phyloP scores from a whole-genome alignment of 2,797 vertebrate species.

The Perodicticus potto region DNA sequence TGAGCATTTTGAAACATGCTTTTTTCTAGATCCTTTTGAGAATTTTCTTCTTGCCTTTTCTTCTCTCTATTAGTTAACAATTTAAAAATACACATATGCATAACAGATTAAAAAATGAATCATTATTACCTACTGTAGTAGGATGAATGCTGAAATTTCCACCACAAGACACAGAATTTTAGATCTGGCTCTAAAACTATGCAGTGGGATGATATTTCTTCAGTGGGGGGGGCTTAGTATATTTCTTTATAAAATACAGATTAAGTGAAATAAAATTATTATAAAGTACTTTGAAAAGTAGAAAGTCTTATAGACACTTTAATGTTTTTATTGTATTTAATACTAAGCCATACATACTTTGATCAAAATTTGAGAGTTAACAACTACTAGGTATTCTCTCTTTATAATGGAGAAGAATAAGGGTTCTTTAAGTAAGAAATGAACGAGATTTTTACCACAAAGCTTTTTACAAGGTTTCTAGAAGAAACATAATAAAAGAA shows the following conservation, averaged over 20 bases:
- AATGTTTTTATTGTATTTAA: slow-evolving; percentile 55
- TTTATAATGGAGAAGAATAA: not conserved
- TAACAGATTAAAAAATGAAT: slow-evolving; percentile 6
- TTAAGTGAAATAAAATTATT: slow-evolving; percentile 48
- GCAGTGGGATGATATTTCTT: not conserved
- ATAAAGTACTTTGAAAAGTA: slow-evolving; percentile 45
- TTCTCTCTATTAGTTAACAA: slow-evolving; percentile 88
- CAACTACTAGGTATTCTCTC: not conserved
- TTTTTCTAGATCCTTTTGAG: slow-evolving; percentile 68
- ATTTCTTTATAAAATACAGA: slow-evolving; percentile 44
- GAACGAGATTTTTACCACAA: slow-evolving; percentile 40
- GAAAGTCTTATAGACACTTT: slow-evolving; percentile 19
- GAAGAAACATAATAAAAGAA: slow-evolving; percentile 64
- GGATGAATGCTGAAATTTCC: slow-evolving; percentile 37
- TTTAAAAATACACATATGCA: slow-evolving; percentile 61
- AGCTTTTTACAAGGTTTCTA: slow-evolving; percentile 28
- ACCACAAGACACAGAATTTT: slow-evolving; percentile 33
- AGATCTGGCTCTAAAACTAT: slow-evolving; percentile 41
- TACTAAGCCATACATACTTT: not conserved
- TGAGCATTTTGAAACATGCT: slow-evolving; percentile 58
- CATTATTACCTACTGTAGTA: slow-evolving; percentile 25
- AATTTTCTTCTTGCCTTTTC: slow-evolving; percentile 85
- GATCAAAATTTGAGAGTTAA: slow-evolving; percentile 48
- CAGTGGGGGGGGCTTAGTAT: not conserved
- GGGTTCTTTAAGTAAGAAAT: slow-evolving; percentile 36